These are phyloP conservation scores for Geotria australis DNA, from an alignment of 2,797 vertebrate species.

Conservation along the genomic window DNA sequence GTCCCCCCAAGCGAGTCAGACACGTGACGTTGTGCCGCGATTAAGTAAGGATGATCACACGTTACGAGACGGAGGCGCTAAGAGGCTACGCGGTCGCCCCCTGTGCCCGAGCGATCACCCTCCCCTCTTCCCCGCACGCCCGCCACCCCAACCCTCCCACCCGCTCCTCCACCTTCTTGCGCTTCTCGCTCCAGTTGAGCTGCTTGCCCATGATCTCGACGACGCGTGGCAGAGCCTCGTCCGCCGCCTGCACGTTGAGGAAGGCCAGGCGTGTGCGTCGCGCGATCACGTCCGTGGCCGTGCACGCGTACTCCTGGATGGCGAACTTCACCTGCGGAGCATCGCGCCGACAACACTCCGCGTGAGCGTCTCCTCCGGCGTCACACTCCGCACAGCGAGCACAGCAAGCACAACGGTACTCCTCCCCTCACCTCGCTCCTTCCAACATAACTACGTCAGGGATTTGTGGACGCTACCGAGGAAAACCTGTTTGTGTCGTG, in stretches of 20 bases:
- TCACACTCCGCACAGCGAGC: neutral
- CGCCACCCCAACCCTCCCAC: too few relatives aligned
- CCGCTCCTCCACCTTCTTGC: constrained; percentile 22
- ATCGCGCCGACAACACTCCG: neutral
- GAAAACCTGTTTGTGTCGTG: too few relatives aligned
- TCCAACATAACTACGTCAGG: too few relatives aligned
- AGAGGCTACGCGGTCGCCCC: too few relatives aligned
- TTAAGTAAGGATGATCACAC: too few relatives aligned
- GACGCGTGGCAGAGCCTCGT: constrained; percentile 64
- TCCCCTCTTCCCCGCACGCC: too few relatives aligned
- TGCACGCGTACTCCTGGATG: constrained; percentile 72
- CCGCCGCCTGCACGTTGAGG: constrained; percentile 75
- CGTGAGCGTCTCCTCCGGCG: neutral
- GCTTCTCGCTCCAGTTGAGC: constrained; percentile 44
- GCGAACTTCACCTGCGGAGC: constrained; percentile 42
- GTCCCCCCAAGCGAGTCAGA: too few relatives aligned
- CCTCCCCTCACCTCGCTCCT: too few relatives aligned
- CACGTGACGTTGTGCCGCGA: too few relatives aligned
- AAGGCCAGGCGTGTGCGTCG: constrained; percentile 65
- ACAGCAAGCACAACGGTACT: fast-evolving
- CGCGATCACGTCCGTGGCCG: constrained; percentile 55
- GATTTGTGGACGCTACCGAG: too few relatives aligned
- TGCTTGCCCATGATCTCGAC: constrained; percentile 72
- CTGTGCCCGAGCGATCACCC: too few relatives aligned
- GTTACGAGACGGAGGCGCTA: too few relatives aligned